Percentiles rank a stretch among this genome's conserved stretches.
Evolutionary conservation across 2,113 vertebrate species (phyloP).

Genomic region (Melanocharis versteri): DNA sequence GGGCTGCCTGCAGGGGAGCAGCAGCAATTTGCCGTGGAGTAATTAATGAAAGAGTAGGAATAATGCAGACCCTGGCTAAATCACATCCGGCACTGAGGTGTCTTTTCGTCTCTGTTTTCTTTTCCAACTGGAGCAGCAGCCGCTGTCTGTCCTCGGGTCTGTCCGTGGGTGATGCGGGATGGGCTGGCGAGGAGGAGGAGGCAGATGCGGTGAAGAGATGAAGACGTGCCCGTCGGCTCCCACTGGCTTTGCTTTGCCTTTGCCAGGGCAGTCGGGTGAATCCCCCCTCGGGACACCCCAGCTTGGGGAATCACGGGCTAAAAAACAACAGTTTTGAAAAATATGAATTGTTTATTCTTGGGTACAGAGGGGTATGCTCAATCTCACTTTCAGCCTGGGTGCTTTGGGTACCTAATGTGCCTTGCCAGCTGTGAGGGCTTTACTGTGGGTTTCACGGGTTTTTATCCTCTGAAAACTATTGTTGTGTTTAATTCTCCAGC

Average conservation of each 20-base stretch:
- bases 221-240: neutral
- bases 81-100: neutral
- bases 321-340: neutral
- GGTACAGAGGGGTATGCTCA: neutral
- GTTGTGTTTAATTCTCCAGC: neutral
- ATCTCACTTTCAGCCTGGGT: neutral
- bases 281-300: neutral
- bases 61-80: neutral
- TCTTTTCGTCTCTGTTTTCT: neutral
- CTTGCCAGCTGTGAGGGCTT: neutral
- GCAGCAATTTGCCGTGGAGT: neutral
- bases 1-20: neutral
- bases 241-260: neutral
- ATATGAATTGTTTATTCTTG: neutral
- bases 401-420: neutral
- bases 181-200: neutral
- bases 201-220: fast-evolving
- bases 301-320: neutral
- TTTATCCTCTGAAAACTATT: neutral
- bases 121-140: neutral
- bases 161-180: fast-evolving
- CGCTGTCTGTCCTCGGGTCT: neutral
- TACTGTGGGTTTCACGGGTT: neutral
- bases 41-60: neutral
- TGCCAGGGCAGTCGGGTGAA: neutral